Evolutionary conservation across 2,888 invertebrate species (phyloP).

Genomic region (Onthophagus sagittarius): DNA sequence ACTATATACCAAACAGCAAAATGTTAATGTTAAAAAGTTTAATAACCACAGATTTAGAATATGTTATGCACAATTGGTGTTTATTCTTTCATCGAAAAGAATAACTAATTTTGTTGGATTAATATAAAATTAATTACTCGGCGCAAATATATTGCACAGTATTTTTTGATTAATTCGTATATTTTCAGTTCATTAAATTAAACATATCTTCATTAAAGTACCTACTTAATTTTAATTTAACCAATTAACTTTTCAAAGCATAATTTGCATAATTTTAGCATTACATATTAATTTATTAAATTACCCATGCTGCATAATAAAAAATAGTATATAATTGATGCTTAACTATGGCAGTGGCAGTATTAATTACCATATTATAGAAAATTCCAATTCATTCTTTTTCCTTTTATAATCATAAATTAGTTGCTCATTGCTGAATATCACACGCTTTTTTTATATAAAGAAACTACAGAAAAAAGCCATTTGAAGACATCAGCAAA

Average conservation of each 20-base stretch:
- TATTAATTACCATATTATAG: background rate
- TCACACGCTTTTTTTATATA: background rate
- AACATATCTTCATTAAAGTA: background rate
- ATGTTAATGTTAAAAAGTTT: background rate
- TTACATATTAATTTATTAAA: too few relatives aligned
- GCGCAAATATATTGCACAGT: background rate
- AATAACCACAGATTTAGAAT: background rate
- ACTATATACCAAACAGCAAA: background rate
- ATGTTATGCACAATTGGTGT: background rate
- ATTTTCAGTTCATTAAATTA: background rate
- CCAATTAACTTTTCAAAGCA: too few relatives aligned
- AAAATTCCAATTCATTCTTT: background rate
- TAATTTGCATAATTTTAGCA: too few relatives aligned
- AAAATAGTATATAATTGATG: background rate
- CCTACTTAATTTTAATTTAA: background rate
- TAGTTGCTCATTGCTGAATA: background rate
- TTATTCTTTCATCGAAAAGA: background rate
- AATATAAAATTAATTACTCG: background rate
- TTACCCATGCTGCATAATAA: too few relatives aligned
- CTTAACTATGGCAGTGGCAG: background rate
- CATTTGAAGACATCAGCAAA: background rate
- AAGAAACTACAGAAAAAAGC: background rate
- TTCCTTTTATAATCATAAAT: background rate
- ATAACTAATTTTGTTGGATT: background rate
- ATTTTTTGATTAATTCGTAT: background rate